These are phyloP conservation scores for Hyposoter dolosus DNA, from an alignment of 2,888 invertebrate species.

Conservation along the genomic window DNA sequence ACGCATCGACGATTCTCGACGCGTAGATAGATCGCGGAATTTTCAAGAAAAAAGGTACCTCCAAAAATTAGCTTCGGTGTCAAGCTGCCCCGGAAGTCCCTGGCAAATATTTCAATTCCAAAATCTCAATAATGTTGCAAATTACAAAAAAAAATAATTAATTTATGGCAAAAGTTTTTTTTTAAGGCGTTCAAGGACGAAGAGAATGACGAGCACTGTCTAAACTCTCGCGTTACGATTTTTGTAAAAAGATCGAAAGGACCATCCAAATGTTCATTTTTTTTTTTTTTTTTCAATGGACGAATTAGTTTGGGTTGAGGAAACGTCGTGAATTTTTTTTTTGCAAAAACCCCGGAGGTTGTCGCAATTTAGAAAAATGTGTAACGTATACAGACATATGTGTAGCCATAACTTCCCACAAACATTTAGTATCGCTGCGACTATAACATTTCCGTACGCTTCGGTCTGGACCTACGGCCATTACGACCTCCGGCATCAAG, in stretches of 20 bases:
- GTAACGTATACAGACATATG: background rate
- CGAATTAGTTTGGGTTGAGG: background rate
- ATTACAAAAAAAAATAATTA: no score
- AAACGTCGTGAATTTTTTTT: background rate
- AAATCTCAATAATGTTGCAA: background rate
- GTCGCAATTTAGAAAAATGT: background rate
- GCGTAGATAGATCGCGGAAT: background rate
- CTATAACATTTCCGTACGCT: conserved; percentile 59
- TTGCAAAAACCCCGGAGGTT: background rate
- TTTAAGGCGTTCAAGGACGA: background rate
- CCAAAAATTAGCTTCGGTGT: background rate
- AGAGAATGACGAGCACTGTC: no score
- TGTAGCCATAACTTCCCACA: conserved; percentile 6
- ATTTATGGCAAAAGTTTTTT: background rate
- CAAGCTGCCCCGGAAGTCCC: no score
- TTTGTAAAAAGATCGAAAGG: no score
- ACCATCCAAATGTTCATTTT: background rate
- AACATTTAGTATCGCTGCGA: conserved; percentile 42
- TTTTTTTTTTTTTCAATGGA: background rate
- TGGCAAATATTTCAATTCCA: background rate
- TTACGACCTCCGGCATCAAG: conserved; percentile 66
- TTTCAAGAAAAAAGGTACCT: background rate
- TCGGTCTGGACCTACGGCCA: conserved; percentile 66
- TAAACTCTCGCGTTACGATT: no score
- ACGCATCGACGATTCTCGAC: background rate